These are phyloP conservation scores for Ophion ellenae DNA, from an alignment of 2,888 invertebrate genomes.

Conservation along the genomic window DNA sequence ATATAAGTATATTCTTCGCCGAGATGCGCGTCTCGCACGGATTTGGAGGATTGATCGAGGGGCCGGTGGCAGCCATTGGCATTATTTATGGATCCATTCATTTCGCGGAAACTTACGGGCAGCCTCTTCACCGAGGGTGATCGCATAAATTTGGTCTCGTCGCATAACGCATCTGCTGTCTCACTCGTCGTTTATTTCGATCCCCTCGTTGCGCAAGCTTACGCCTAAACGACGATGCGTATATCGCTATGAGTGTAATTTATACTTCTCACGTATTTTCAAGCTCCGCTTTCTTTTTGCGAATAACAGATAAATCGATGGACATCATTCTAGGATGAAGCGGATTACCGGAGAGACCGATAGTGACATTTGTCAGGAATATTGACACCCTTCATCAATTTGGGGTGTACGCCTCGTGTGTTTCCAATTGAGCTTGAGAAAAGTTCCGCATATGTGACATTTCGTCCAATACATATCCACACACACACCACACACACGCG, in stretches of 20 bases:
- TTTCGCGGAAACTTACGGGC: conserved; percentile 23
- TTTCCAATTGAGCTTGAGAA: not conserved
- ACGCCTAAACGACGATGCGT: not conserved
- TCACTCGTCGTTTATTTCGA: conserved; percentile 14
- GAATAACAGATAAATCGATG: not conserved
- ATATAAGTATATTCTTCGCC: conserved; percentile 16
- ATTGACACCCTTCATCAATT: not conserved
- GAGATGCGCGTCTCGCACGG: conserved; percentile 28
- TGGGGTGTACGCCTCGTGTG: not conserved
- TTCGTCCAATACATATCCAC: not conserved
- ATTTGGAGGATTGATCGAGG: conserved; percentile 49
- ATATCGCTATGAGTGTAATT: not conserved
- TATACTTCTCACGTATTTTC: not conserved
- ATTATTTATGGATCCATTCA: conserved; percentile 52
- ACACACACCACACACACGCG: not conserved
- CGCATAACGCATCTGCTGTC: conserved; percentile 44
- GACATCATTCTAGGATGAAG: not conserved
- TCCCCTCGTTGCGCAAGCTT: conserved; percentile 2
- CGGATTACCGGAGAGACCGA: not conserved
- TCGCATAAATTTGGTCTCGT: conserved; percentile 45
- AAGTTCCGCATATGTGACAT: not conserved
- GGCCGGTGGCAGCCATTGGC: conserved; percentile 18
- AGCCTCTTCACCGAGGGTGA: conserved; percentile 29
- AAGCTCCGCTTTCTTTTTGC: not conserved
- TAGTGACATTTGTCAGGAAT: not conserved